Percentiles rank a stretch among this genome's conserved stretches.
Conservation (phyloP, 2,888 invertebrate genomes). For the Apeira syringaria region DNA sequence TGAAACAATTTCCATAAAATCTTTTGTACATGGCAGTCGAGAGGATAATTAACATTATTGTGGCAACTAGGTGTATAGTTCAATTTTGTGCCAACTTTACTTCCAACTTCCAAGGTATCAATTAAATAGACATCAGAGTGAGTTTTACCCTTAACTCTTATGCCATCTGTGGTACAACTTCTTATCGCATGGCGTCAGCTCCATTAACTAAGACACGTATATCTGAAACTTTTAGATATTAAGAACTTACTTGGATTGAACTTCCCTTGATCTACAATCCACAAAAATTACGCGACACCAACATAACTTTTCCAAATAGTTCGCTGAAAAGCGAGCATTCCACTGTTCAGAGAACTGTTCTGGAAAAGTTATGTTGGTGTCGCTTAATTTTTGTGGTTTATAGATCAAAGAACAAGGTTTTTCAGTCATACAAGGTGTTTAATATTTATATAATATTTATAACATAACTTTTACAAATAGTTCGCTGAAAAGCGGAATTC, state of each 20-base stretch:
- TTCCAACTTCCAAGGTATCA: slow-evolving; percentile 26
- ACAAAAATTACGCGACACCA: not conserved
- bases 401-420: not conserved
- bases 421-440: no score
- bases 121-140: slow-evolving; percentile 28
- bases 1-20: no score
- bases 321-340: not conserved
- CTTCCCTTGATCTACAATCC: not conserved
- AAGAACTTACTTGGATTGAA: slow-evolving; percentile 14
- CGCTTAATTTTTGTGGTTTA: no score
- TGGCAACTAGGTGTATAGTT: no score
- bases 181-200: slow-evolving; percentile 27
- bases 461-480: no score
- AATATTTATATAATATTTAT: no score
- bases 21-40: no score
- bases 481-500: no score
- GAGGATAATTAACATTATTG: no score
- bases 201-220: slow-evolving; percentile 11
- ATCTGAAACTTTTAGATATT: slow-evolving; percentile 8
- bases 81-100: slow-evolving; percentile 6
- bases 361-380: no score
- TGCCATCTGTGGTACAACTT: slow-evolving; percentile 9
- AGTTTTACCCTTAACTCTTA: slow-evolving; percentile 6
- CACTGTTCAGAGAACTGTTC: no score
- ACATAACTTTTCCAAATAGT: slow-evolving; percentile 6